Evolutionary conservation across 2,888 invertebrate genomes (phyloP).

Genomic region (Megaustenia siamemsis): DNA sequence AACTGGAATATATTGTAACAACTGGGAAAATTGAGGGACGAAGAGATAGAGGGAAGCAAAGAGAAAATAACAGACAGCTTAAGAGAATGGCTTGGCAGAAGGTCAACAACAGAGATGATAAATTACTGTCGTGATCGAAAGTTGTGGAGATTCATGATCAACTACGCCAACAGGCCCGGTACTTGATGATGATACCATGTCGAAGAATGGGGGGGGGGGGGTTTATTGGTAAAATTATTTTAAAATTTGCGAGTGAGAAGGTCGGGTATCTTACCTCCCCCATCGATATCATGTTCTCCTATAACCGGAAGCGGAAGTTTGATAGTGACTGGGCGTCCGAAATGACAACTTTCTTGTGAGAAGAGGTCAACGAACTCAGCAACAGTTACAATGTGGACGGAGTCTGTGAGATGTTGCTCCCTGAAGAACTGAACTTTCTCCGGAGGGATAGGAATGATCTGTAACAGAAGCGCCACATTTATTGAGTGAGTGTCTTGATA

Average conservation of each 20-base stretch:
- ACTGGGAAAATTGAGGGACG: too few species aligned
- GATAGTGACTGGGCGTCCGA: constrained; percentile 74
- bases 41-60: too few species aligned
- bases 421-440: constrained; percentile 68
- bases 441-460: constrained; percentile 72
- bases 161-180: too few species aligned
- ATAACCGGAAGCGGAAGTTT: constrained; percentile 77
- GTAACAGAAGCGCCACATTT: neutral
- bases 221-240: neutral
- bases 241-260: neutral
- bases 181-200: too few species aligned
- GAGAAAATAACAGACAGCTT: too few species aligned
- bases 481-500: too few species aligned
- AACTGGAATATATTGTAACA: too few species aligned
- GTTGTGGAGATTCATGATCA: too few species aligned
- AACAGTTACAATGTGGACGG: constrained; percentile 69
- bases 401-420: constrained; percentile 68
- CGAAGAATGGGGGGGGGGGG: too few species aligned
- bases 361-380: constrained; percentile 74
- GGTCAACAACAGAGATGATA: too few species aligned
- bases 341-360: constrained; percentile 62
- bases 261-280: constrained; percentile 39
- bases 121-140: too few species aligned
- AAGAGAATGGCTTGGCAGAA: too few species aligned
- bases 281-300: constrained; percentile 68